Evolutionary conservation across 1,140 invertebrate species (phyloP).

Genomic region (Drosophila arawakana): DNA sequence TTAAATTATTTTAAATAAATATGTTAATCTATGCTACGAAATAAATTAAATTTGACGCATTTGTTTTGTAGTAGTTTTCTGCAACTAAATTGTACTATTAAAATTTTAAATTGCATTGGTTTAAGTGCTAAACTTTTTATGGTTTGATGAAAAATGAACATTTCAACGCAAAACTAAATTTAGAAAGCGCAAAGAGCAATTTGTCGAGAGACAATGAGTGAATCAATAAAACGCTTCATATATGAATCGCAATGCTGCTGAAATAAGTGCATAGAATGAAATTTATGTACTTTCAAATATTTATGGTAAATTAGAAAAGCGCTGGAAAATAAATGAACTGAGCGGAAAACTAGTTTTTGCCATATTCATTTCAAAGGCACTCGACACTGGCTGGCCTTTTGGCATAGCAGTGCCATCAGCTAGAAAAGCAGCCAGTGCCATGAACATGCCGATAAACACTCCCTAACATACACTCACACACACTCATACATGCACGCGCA

Average conservation of each 20-base stretch:
- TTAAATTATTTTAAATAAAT: no score
- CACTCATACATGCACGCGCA: conserved; percentile 9
- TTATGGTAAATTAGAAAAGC: conserved; percentile 30
- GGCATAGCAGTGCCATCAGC: conserved; percentile 18
- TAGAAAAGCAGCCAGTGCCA: conserved; percentile 11
- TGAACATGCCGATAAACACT: conserved; percentile 40
- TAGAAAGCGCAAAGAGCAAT: no score
- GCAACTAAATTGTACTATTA: no score
- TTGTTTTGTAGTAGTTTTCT: no score
- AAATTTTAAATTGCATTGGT: no score
- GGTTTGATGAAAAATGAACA: not conserved
- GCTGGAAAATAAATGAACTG: conserved; percentile 1
- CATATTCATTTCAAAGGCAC: conserved; percentile 32
- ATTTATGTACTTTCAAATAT: conserved; percentile 40
- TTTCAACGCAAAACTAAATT: not conserved
- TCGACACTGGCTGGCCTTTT: conserved; percentile 31
- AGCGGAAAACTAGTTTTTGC: conserved; percentile 21
- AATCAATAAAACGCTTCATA: conserved; percentile 31
- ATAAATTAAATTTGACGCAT: no score
- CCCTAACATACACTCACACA: conserved; percentile 6
- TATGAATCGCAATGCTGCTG: conserved; percentile 22
- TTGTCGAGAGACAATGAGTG: not conserved
- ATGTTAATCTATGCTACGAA: no score
- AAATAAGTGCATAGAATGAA: conserved; percentile 23
- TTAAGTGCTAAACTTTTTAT: not conserved